Base-by-base conservation (phyloP, 2,888 invertebrate species). In the Allophyes oxyacanthae region DNA sequence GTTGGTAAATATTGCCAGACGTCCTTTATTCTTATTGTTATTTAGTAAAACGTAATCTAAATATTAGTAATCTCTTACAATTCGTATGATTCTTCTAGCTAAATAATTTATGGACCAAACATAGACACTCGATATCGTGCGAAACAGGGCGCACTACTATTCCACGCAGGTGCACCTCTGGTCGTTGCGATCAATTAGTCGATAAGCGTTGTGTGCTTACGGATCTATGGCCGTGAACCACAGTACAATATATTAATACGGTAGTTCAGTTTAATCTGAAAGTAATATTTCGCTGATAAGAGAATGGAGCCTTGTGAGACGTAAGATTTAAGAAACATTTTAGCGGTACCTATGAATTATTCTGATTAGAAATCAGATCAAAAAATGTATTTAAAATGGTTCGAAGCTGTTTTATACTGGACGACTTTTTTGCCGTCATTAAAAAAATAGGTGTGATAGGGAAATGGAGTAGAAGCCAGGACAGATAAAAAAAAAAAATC, bases 151-250 rank as follows among this genome's bases (percentile, higher is more conserved):
- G 0, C 33, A 10, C 79, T 69, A 34, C 78, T 79, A 72, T 8
- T 6, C 45, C 40, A 48, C 75, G 52, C 84, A 85, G 85, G 85
- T 86, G 85, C 70, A 69, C 75, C 65, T 66, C 60, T 58, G 64
- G 67, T 70, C 79, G 80, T 78, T 70, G 79, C 83, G 86, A 89
- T 88, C 87, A 88, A 89, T 89, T 88, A 87, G 84, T 76, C 85
- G 88, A 88, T 89, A 88, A 87, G 85, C 85, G 74, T 43, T 75
- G 64, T 65, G 60, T 64, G 65, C 62, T 66, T 59, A 64, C 60
- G 65, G 58, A 64, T 62, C 59, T 63, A 61, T 49, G 63, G 53
- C 62, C 64, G 50, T 65, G 70, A 67, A 61, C 67, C 64, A 58
- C 53, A 50, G 62, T 26, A 37, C 48, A 55, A 36, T 32, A 26